Conservation (phyloP, 2,797 vertebrate species). For the Neosilurus mollespiculum region DNA sequence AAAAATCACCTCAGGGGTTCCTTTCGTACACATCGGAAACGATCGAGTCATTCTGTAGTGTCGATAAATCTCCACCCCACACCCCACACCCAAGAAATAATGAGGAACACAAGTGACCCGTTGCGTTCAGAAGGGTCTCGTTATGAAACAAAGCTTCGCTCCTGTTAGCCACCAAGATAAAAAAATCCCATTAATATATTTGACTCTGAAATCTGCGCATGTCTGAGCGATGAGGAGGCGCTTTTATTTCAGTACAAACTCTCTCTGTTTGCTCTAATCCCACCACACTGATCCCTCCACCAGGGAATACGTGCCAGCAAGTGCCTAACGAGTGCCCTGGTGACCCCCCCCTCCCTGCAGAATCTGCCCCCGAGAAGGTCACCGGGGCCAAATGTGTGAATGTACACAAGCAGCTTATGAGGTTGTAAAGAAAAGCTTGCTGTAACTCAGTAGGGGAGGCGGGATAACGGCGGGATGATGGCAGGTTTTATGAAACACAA, state of each 20-base stretch:
- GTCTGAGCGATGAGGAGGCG: too few species aligned
- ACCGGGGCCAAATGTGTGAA: slow-evolving; percentile 36
- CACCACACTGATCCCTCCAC: not conserved
- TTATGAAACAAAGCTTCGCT: not conserved
- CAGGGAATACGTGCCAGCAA: slow-evolving; percentile 1
- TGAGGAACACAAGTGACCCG: not conserved
- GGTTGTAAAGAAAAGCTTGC: slow-evolving; percentile 12
- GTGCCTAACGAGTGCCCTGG: slow-evolving; percentile 21
- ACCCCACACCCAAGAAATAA: not conserved
- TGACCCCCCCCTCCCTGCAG: slow-evolving; percentile 17
- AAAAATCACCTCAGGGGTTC: not conserved
- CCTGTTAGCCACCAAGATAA: not conserved
- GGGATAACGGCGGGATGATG: not conserved
- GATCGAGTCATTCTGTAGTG: not conserved
- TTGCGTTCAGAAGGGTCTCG: not conserved
- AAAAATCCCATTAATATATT: not conserved
- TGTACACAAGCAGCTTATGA: slow-evolving; percentile 38
- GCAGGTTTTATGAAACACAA: slow-evolving; percentile 7
- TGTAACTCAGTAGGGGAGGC: slow-evolving; percentile 22
- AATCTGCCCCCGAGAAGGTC: slow-evolving; percentile 21
- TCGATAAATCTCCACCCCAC: not conserved
- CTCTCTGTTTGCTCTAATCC: slow-evolving; percentile 23
- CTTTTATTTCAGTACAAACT: not conserved
- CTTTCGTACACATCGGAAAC: not conserved
- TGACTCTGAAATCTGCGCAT: not conserved